Evolutionary conservation across 1,140 invertebrate genomes (phyloP).

Genomic region (Parapsyche elsis): DNA sequence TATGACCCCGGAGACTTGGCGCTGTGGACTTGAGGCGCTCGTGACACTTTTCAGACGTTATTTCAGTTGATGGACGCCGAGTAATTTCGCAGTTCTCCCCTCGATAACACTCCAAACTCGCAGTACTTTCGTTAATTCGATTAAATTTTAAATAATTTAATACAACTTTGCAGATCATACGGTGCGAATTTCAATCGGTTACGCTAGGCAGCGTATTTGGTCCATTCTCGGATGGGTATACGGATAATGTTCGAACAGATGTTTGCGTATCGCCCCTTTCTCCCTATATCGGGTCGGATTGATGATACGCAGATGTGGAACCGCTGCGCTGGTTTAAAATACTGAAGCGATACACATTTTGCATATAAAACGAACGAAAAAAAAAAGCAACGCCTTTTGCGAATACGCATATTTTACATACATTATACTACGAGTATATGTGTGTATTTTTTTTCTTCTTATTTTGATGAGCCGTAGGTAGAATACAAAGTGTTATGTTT

Average conservation of each 20-base stretch:
- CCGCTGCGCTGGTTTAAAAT: slow-evolving; percentile 6
- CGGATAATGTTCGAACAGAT: no score
- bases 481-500: slow-evolving; percentile 30
- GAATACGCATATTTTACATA: slow-evolving; percentile 18
- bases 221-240: no score
- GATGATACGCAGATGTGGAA: neutral
- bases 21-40: neutral
- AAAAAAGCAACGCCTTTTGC: slow-evolving; percentile 7
- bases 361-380: slow-evolving; percentile 16
- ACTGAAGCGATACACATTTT: slow-evolving; percentile 1
- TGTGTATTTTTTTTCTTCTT: neutral
- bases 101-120: no score
- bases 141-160: no score
- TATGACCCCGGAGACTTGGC: slow-evolving; percentile 8
- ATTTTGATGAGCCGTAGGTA: slow-evolving; percentile 2
- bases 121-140: no score
- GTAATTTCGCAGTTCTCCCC: no score
- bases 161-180: no score
- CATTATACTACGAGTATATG: neutral
- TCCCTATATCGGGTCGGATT: neutral
- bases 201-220: no score
- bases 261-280: no score
- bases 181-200: no score
- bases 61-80: no score
- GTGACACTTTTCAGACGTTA: neutral